Evolutionary conservation across 2,113 vertebrate genomes (phyloP), one percentile per base, ranked within the genome.

Genomic region (Acanthisitta chloris): DNA sequence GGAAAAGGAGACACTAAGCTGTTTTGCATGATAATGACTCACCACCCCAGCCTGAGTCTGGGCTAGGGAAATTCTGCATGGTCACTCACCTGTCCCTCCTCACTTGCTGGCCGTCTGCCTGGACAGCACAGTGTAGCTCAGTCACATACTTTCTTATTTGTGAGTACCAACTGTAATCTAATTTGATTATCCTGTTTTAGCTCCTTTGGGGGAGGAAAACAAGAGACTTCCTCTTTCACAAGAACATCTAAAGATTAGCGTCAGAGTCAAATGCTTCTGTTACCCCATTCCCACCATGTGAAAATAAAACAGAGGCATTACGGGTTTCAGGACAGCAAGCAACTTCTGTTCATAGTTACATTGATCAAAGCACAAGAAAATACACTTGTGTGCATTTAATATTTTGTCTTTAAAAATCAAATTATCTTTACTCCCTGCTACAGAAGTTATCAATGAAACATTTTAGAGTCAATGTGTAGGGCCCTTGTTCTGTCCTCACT

Each of bases 371-470:
- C 4, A 57, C 33, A 74, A 61, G 80, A 78, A 92, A 95, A 94
- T 34, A 86, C n/a, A 94, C 69, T n/a, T 69, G 36, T 33, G 23
- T 42, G 65, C 52, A 59, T 81, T 74, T 90, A 52, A 33, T 23
- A 90, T 67, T 88, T 90, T 66, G 55, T 51, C 67, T 88, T 74
- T 84, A 13, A 88, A 90, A 88, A 71, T 29, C 12, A 51, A 84
- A 62, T 74, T 55, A 85, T 54, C 46, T 88, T 38, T 46, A 86
- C 51, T 36, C 23, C 45, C n/a, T 65, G 46, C 15, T 88, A 34
- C 66, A 90, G 43, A 83, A 91, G n/a, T 86, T 81, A 83, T 58
- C 80, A 88, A 83, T 43, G 55, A 91, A 94, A 84, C 76, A 90
- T 55, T 90, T 90, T 51, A 93, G 76, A 81, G 38, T n/a, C 38